Percentiles rank a stretch among this genome's conserved stretches.
phyloP scores from a whole-genome alignment of 1,140 invertebrate genomes.

The Euwallacea fornicatus region DNA sequence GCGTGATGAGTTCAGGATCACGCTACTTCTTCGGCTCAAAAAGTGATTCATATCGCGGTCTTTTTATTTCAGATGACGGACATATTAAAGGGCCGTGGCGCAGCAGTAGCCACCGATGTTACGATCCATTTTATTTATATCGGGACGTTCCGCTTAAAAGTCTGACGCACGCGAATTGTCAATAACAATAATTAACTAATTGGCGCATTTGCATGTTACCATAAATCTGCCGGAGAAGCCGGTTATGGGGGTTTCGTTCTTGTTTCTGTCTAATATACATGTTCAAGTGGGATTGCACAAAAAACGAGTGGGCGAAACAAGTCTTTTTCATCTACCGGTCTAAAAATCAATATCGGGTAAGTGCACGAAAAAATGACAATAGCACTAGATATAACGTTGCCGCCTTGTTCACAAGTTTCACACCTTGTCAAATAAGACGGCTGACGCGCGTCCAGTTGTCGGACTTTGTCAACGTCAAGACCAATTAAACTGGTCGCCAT shows the following conservation, averaged over 20 bases:
- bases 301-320: no score
- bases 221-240: constrained; percentile 37
- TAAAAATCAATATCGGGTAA: no score
- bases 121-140: constrained; percentile 38
- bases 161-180: constrained; percentile 48
- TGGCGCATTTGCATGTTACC: constrained; percentile 45
- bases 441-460: no score
- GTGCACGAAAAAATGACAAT: no score
- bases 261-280: no score
- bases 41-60: constrained; percentile 11
- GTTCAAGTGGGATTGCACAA: no score
- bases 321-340: no score
- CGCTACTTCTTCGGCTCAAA: constrained; percentile 18
- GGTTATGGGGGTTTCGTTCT: constrained; percentile 4
- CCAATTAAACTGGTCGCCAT: no score
- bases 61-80: constrained; percentile 21
- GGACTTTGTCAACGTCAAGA: no score
- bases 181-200: constrained; percentile 54
- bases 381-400: no score
- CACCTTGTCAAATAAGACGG: no score
- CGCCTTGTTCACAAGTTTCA: no score
- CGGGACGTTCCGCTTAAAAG: constrained; percentile 32
- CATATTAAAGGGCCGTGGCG: constrained; percentile 28
- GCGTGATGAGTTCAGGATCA: constrained; percentile 24
- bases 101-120: constrained; percentile 44